These are phyloP conservation scores for Caenorhabditis plicata DNA, from an alignment of 2,888 invertebrate species.

Conservation along the genomic window DNA sequence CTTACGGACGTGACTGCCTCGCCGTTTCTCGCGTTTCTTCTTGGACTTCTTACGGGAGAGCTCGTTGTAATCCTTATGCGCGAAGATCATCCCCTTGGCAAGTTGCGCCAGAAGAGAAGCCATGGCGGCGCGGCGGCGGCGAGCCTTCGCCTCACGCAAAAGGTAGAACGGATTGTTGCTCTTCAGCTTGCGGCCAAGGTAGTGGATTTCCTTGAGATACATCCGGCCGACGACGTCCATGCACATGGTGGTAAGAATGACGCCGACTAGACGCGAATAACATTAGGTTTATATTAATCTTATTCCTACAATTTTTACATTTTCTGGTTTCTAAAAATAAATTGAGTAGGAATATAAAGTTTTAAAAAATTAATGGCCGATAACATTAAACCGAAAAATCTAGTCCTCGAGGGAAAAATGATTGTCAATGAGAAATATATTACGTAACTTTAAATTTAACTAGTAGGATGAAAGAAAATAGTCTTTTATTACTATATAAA, in stretches of 20 bases:
- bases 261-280: conserved; percentile 60
- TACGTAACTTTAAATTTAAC: too few relatives aligned
- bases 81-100: conserved; percentile 64
- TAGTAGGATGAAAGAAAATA: too few relatives aligned
- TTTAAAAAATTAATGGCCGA: too few relatives aligned
- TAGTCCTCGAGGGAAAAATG: too few relatives aligned
- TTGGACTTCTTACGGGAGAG: conserved; percentile 56
- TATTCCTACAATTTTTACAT: too few relatives aligned
- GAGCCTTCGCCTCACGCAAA: conserved; percentile 62
- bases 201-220: conserved; percentile 65
- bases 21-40: conserved; percentile 49
- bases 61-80: conserved; percentile 61
- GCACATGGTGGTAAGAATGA: conserved; percentile 64
- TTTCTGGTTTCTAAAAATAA: too few relatives aligned
- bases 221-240: conserved; percentile 65
- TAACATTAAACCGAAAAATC: too few relatives aligned
- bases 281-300: too few relatives aligned
- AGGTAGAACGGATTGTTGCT: conserved; percentile 64
- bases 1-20: conserved; percentile 59
- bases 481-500: too few relatives aligned
- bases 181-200: conserved; percentile 62
- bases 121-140: conserved; percentile 61
- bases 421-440: too few relatives aligned
- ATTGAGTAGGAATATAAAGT: too few relatives aligned
- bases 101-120: conserved; percentile 62